Base-by-base conservation (phyloP, 2,797 vertebrate species). In the Centropyge bicolor region DNA sequence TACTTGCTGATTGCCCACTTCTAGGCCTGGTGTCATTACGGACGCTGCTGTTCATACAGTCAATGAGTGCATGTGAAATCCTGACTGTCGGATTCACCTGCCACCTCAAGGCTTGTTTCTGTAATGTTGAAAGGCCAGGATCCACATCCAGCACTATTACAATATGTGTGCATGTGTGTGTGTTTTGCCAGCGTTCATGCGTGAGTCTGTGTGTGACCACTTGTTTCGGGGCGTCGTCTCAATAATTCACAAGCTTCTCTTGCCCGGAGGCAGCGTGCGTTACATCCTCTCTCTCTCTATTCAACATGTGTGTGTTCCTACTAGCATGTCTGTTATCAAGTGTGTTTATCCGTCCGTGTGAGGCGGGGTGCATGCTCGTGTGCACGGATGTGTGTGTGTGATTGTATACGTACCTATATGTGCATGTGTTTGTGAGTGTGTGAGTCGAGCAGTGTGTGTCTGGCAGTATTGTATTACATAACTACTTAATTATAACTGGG, bases 401-500 rank as follows among this genome's bases (percentile, higher is more conserved):
- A 48, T 27, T 72, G 59, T 49, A 4, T 60, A 31, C 38, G 41
- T 27, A 45, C n/a, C 8, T 56, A 35, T n/a, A 0, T 31, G 9
- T 64, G 45, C 59, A 35, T 56, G 31, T 66, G 64, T 52, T 54
- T 20, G 31, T 65, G 40, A 12, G 17, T 31, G 1, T 56, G 31
- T 64, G 49, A 68, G 61, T 14, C 46, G 6, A 45, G 64, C 74
- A 75, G 70, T 84, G 82, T 84, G 82, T 80, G 66, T 85, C 80
- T 86, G 65, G 80, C 71, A 64, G 64, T 70, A 83, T 77, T 81
- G 64, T 77, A 83, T 93, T 92, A 86, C 89, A 88, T 93, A 92
- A 92, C 79, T 76, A 31, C 83, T 90, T 91, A 91, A 93, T 94
- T 93, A 93, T 86, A 88, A 91, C 85, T 80, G 62, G 57, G 68